A percentile compares a stretch with the other conserved stretches of the same genome.
phyloP scores from a whole-genome alignment of 2,797 vertebrate genomes.

The Fundulus diaphanus region DNA sequence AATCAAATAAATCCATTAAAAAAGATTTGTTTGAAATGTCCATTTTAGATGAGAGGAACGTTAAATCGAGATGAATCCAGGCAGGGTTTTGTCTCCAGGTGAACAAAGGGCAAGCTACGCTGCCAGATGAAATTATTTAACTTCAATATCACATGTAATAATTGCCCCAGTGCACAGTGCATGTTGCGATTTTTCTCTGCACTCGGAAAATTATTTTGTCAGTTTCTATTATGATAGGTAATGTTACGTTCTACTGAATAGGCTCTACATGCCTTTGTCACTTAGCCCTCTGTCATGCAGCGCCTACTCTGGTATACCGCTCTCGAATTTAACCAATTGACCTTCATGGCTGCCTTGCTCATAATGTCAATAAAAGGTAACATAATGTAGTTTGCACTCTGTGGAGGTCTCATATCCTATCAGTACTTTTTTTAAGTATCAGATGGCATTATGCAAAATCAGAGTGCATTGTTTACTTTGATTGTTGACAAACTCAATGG shows the following conservation, averaged over 20 bases:
- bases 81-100: constrained; percentile 32
- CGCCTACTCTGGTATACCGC: constrained; percentile 59
- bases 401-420: constrained; percentile 33
- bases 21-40: constrained; percentile 14
- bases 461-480: constrained; percentile 28
- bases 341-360: constrained; percentile 74
- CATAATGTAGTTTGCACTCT: constrained; percentile 61
- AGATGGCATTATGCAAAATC: constrained; percentile 54
- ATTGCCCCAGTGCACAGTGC: constrained; percentile 51
- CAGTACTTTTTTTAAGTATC: constrained; percentile 34
- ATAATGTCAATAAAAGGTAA: constrained; percentile 66
- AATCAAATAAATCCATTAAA: constrained; percentile 8
- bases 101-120: constrained; percentile 18
- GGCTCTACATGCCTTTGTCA: constrained; percentile 60
- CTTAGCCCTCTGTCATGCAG: constrained; percentile 71
- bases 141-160: constrained; percentile 46
- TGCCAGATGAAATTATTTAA: constrained; percentile 56
- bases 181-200: constrained; percentile 49
- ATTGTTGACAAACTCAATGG: constrained; percentile 18
- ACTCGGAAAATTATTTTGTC: constrained; percentile 64
- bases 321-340: constrained; percentile 73
- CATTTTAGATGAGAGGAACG: constrained; percentile 8
- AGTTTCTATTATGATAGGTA: constrained; percentile 68
- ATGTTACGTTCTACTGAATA: constrained; percentile 55
- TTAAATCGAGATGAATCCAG: constrained; percentile 17